These are phyloP conservation scores for Penaeus chinensis DNA, from an alignment of 1,140 invertebrate genomes.

Conservation along the genomic window DNA sequence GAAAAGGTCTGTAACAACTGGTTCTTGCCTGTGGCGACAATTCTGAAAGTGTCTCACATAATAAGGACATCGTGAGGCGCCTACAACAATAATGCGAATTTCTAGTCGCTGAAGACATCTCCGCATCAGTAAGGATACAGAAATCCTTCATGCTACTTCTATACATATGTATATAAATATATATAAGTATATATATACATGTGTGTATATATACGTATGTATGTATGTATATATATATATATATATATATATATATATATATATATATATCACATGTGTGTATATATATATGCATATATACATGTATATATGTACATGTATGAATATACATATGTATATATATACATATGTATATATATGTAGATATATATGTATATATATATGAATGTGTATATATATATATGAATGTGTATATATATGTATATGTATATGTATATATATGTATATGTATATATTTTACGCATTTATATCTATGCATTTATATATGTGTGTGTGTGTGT, in stretches of 20 bases:
- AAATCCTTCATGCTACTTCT: background rate
- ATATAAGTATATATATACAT: conserved; percentile 3
- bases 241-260: conserved; percentile 8
- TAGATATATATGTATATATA: background rate
- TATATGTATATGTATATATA: conserved; percentile 5
- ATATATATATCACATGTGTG: background rate
- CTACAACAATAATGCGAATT: too few species aligned
- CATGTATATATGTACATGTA: background rate
- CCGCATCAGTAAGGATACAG: too few species aligned
- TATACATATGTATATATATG: background rate
- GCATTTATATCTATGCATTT: background rate
- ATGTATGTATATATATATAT: background rate
- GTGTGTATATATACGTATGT: background rate
- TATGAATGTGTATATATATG: background rate
- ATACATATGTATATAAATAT: conserved; percentile 19
- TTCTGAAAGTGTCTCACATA: too few species aligned
- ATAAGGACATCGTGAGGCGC: too few species aligned
- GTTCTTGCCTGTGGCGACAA: too few species aligned
- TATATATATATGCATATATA: too few species aligned
- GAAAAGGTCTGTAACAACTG: too few species aligned
- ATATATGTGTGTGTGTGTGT: background rate
- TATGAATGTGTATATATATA: background rate
- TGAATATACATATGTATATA: background rate
- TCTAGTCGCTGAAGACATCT: too few species aligned
- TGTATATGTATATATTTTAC: background rate